A percentile compares a stretch with the other conserved stretches of the same genome.
Conservation (phyloP, 2,113 vertebrate genomes). For the Buteo buteo region DNA sequence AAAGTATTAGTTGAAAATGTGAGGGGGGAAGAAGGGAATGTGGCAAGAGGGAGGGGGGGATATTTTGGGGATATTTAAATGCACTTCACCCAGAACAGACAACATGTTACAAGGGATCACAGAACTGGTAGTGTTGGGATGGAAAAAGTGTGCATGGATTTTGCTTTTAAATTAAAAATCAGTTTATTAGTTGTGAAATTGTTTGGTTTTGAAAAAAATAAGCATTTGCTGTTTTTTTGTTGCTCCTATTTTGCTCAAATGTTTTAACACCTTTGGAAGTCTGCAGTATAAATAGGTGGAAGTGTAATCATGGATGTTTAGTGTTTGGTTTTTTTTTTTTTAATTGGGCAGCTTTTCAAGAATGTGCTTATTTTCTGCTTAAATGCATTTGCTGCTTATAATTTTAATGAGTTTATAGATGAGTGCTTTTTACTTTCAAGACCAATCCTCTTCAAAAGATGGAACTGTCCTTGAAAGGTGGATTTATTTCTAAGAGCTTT, state of each 20-base stretch:
- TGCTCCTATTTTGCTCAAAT: not conserved
- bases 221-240: not conserved
- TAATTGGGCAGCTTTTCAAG: slow-evolving; percentile 6
- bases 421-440: slow-evolving; percentile 28
- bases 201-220: not conserved
- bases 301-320: not conserved
- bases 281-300: not conserved
- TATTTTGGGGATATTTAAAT: not conserved
- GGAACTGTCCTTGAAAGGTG: not conserved
- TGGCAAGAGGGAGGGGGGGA: not conserved
- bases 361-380: slow-evolving; percentile 27
- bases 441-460: slow-evolving; percentile 11
- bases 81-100: not conserved
- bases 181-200: not conserved
- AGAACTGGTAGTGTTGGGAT: not conserved
- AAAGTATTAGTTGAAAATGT: slow-evolving; percentile 37
- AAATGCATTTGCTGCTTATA: slow-evolving; percentile 20
- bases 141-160: not conserved
- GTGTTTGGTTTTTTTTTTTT: not conserved
- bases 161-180: not conserved
- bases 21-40: slow-evolving; percentile 13
- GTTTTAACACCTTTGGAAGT: not conserved
- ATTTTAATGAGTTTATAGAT: slow-evolving; percentile 45
- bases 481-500: not conserved
- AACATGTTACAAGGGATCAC: not conserved